Base-by-base conservation (phyloP, 2,888 invertebrate genomes). In the Ormyrus nitidulus region DNA sequence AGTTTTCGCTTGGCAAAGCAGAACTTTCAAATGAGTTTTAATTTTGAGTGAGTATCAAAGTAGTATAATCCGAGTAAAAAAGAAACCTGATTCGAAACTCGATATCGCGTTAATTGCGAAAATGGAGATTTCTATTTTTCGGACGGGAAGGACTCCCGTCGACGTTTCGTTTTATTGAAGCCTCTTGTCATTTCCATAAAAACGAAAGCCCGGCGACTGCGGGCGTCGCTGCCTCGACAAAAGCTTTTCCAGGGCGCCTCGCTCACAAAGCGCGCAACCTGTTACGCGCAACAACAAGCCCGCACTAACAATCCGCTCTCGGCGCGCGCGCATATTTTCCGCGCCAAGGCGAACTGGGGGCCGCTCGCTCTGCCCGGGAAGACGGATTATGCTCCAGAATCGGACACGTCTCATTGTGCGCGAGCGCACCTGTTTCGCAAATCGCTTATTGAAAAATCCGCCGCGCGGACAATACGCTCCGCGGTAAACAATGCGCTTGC, bases 271-370 rank as follows among this genome's bases (percentile, higher is more conserved):
- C 34, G 34, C 34, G 34, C 34, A 34, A 34, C 34, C 34, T 34
- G 34, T 34, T 34, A 34, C 34, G 34, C 34, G 34, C 4, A 34
- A 34, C 34, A 34, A 34, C 34, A 34, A 34, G 34, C 34, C n/a
- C 5, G 65, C 49, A 6, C n/a, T 65, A 13, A 34, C 34, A 34
- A 65, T 56, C 44, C n/a, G 34, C 10, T 48, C 51, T 51, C 64
- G 11, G 11, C 44, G 19, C 61, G 61, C 82, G 79, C 83, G 84
- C 79, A 84, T 82, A 86, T 87, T 89, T 89, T 89, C 86, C 88
- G 88, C 88, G 88, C 89, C 88, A 89, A 89, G 89, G 89, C 85
- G 85, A 88, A 86, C 88, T 84, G 86, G 88, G 85, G 58, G 79
- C 81, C 73, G 46, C 34, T 11, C 75, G 79, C 76, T 83, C 84